Conservation (phyloP, 2,888 invertebrate species). For the Drosophila seclusa region DNA sequence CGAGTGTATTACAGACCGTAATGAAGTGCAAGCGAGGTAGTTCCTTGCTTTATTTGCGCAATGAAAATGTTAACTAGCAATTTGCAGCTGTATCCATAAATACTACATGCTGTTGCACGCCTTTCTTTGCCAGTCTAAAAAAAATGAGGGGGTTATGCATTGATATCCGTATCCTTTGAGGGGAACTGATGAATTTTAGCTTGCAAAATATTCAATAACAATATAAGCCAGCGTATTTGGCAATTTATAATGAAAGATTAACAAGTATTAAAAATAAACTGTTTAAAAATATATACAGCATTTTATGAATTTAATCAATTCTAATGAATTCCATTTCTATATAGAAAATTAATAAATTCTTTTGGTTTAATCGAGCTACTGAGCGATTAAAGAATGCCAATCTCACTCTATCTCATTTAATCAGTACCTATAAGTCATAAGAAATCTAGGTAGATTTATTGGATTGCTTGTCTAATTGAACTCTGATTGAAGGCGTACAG, state of each 20-base stretch:
- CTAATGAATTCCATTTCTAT: neutral
- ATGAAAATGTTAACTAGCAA: slow-evolving; percentile 51
- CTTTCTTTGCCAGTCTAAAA: neutral
- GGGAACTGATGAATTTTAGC: neutral
- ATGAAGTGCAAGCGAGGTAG: slow-evolving; percentile 48
- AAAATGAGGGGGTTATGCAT: too few relatives aligned
- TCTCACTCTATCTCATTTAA: neutral
- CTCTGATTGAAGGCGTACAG: slow-evolving; percentile 35
- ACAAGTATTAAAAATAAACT: too few relatives aligned
- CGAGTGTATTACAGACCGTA: slow-evolving; percentile 24
- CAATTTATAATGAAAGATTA: neutral
- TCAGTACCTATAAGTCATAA: neutral
- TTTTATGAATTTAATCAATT: neutral
- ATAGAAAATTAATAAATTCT: neutral
- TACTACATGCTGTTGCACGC: slow-evolving; percentile 29
- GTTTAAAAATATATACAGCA: neutral
- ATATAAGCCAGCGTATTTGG: neutral
- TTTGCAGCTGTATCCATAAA: slow-evolving; percentile 45
- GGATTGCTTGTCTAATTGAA: neutral
- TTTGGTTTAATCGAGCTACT: neutral
- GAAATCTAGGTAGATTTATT: too few relatives aligned
- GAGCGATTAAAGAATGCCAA: neutral
- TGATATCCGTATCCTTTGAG: neutral
- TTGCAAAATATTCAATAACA: neutral
- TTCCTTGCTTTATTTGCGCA: slow-evolving; percentile 37